Percentiles rank a stretch among this genome's conserved stretches.
Conservation (phyloP, 1,140 invertebrate genomes). For the Pinna nobilis region DNA sequence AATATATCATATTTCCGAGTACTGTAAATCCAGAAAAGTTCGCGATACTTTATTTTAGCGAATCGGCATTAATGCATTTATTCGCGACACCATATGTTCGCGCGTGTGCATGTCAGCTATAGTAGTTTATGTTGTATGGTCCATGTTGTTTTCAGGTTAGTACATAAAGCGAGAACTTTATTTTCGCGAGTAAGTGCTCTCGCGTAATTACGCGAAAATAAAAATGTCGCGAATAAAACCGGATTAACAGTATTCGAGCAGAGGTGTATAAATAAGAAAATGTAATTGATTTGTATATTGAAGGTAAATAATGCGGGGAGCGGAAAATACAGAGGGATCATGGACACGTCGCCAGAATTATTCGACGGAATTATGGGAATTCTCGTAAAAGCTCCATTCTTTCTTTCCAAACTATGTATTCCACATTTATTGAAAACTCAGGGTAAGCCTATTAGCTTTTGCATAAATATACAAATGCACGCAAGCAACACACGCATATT, state of each 20-base stretch:
- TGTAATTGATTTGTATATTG: conserved; percentile 1
- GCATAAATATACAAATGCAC: no score
- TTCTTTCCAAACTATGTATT: conserved; percentile 42
- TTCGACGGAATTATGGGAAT: conserved; percentile 44
- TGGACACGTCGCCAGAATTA: conserved; percentile 40
- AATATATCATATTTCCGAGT: no score
- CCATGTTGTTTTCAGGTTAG: no score
- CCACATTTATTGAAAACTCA: conserved; percentile 48
- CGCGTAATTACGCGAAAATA: neutral
- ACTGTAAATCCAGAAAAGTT: no score
- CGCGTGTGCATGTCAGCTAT: no score
- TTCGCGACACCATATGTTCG: no score
- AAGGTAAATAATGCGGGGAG: conserved; percentile 50
- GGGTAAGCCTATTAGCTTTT: conserved; percentile 35
- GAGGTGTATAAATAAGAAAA: neutral
- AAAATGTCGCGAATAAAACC: neutral
- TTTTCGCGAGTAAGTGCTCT: no score
- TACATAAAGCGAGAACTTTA: no score
- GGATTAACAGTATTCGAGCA: neutral
- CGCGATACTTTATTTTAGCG: no score
- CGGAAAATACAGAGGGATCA: conserved; percentile 23
- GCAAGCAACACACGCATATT: no score
- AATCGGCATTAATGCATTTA: no score
- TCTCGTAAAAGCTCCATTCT: conserved; percentile 45
- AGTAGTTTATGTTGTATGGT: no score